A percentile compares a stretch with the other conserved stretches of the same genome.
Conservation (phyloP, 2,113 vertebrate species). For the Ivindomyrus marchei region DNA sequence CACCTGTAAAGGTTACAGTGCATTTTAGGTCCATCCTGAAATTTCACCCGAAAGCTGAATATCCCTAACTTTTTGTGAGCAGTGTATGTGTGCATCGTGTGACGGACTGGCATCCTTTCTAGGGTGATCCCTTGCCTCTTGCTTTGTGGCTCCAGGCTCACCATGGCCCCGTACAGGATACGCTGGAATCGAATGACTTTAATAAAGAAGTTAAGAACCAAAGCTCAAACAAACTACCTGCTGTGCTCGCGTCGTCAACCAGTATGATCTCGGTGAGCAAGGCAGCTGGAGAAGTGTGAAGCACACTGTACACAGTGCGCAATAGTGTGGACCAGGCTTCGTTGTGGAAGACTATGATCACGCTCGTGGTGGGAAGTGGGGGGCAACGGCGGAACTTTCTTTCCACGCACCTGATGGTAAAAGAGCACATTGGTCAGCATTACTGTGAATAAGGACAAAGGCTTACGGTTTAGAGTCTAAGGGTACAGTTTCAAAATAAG, state of each 20-base stretch:
- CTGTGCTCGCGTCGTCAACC: slow-evolving; percentile 87
- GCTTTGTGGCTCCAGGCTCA: not conserved
- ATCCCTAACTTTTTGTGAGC: not conserved
- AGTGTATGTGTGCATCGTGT: not conserved
- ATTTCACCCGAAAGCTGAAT: too few relatives aligned
- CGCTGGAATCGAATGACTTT: not conserved
- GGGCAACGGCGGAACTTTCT: slow-evolving; percentile 83
- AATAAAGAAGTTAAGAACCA: not conserved
- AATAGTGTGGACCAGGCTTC: slow-evolving; percentile 87
- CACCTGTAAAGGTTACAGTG: too few relatives aligned
- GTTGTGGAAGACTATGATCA: slow-evolving; percentile 85
- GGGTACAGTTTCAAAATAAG: not conserved
- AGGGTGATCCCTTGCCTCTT: not conserved
- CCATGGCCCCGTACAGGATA: not conserved
- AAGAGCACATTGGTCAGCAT: not conserved
- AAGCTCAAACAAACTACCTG: slow-evolving; percentile 59
- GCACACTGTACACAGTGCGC: slow-evolving; percentile 83
- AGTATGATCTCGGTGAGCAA: slow-evolving; percentile 83
- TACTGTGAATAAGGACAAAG: not conserved
- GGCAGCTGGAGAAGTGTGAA: slow-evolving; percentile 74
- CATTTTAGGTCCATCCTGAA: too few relatives aligned
- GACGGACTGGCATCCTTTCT: not conserved
- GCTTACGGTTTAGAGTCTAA: not conserved
- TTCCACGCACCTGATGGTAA: slow-evolving; percentile 71
- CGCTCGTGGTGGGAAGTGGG: slow-evolving; percentile 78